Conservation (phyloP, 2,113 vertebrate genomes). For the Trematomus loennbergii region DNA sequence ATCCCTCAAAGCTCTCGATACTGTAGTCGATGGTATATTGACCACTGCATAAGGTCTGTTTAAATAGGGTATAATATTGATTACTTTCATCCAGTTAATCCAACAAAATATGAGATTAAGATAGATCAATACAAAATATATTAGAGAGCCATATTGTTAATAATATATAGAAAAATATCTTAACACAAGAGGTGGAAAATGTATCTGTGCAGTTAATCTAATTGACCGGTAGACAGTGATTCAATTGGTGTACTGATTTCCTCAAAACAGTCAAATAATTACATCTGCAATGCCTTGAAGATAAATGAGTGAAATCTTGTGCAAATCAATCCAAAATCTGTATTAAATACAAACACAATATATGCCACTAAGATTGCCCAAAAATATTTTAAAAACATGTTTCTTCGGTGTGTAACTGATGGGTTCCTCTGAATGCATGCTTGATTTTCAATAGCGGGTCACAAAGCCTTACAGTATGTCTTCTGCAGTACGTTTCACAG, state of each 20-base stretch:
- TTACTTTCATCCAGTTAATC: constrained; percentile 53
- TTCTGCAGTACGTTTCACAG: not conserved
- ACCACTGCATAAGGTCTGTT: constrained; percentile 33
- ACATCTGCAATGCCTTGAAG: not conserved
- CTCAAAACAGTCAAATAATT: not conserved
- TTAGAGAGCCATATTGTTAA: not conserved
- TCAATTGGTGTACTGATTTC: not conserved
- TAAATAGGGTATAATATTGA: constrained; percentile 55
- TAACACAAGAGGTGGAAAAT: not conserved
- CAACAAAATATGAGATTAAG: constrained; percentile 25
- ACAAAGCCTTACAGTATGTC: not conserved
- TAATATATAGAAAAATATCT: constrained; percentile 8
- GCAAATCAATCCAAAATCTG: not conserved
- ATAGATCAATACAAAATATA: constrained; percentile 28
- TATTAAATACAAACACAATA: not conserved
- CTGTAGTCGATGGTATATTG: constrained; percentile 50
- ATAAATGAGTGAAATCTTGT: not conserved
- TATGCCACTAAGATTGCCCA: too few relatives aligned
- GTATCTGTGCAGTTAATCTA: not conserved
- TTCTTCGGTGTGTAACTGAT: not conserved
- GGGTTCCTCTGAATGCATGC: too few relatives aligned
- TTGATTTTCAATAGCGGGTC: too few relatives aligned
- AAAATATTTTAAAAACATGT: not conserved
- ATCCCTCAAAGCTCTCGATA: constrained; percentile 34
- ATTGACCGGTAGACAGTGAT: not conserved